phyloP scores from a whole-genome alignment of 1,140 invertebrate species.

The Chironomus striatipennis region DNA sequence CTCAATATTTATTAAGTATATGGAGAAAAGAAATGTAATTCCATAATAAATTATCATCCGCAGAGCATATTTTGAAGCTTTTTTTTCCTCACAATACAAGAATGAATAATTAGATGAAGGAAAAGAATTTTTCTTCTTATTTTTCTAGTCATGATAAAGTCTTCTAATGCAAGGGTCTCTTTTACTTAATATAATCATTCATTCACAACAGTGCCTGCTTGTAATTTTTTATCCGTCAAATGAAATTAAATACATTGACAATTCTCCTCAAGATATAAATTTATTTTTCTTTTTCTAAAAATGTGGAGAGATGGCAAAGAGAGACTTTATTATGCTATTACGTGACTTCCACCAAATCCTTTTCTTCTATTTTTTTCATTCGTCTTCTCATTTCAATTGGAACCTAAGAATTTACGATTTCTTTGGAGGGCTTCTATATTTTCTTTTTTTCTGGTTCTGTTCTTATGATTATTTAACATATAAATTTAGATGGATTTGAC shows the following conservation, averaged over 20 bases:
- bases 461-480: too few relatives aligned
- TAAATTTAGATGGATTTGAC: too few relatives aligned
- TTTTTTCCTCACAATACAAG: background rate
- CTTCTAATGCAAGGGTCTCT: constrained; percentile 5
- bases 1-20: too few relatives aligned
- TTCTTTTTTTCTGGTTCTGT: too few relatives aligned
- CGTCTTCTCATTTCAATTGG: background rate
- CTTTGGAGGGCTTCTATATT: background rate
- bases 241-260: constrained; percentile 22
- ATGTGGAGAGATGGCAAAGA: background rate
- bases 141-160: background rate
- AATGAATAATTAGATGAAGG: constrained; percentile 3
- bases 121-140: background rate
- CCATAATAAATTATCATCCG: background rate
- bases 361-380: background rate
- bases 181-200: constrained; percentile 8
- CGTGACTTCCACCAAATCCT: constrained; percentile 14
- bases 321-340: constrained; percentile 18
- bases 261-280: background rate
- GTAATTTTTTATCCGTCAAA: constrained; percentile 21
- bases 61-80: background rate
- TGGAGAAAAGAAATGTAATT: background rate
- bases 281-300: background rate
- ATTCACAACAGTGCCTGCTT: constrained; percentile 12
- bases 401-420: background rate